Evolutionary conservation across 2,888 invertebrate species (phyloP).

Genomic region (Caenorhabditis macrosperma): DNA sequence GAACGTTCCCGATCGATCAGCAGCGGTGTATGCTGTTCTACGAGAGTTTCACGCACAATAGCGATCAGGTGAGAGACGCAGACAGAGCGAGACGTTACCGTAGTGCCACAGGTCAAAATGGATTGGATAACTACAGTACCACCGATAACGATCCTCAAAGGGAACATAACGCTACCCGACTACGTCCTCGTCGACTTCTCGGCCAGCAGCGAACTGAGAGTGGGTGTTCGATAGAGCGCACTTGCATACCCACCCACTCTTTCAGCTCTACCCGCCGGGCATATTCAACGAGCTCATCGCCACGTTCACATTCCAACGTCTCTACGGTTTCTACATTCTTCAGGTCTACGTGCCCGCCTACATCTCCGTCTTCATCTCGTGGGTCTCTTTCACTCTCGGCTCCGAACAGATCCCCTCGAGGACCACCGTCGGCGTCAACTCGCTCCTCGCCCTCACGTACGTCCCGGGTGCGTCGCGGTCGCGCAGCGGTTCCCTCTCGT

Average conservation of each 20-base stretch:
- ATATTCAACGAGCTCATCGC: constrained; percentile 80
- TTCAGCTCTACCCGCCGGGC: constrained; percentile 80
- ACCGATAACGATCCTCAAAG: constrained; percentile 78
- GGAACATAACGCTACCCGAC: constrained; percentile 79
- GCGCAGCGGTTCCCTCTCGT: not conserved
- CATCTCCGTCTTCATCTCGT: constrained; percentile 79
- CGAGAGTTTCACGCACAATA: constrained; percentile 79
- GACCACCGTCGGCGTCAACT: constrained; percentile 80
- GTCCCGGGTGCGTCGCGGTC: not conserved
- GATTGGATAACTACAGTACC: constrained; percentile 75
- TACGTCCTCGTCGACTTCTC: constrained; percentile 78
- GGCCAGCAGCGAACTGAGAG: constrained; percentile 72
- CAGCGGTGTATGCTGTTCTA: constrained; percentile 78
- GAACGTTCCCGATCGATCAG: constrained; percentile 69
- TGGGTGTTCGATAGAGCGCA: constrained; percentile 29
- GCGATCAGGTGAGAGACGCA: constrained; percentile 66
- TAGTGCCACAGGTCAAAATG: too few relatives aligned
- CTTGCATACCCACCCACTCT: not conserved
- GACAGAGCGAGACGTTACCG: too few relatives aligned
- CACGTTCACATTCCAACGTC: constrained; percentile 80
- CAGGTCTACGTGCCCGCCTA: constrained; percentile 79
- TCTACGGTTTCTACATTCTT: constrained; percentile 80
- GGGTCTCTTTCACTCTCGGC: constrained; percentile 80
- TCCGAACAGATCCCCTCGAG: constrained; percentile 79
- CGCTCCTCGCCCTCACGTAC: constrained; percentile 75